Evolutionary conservation across 2,113 vertebrate species (phyloP).

Genomic region (Collichthys lucidus): DNA sequence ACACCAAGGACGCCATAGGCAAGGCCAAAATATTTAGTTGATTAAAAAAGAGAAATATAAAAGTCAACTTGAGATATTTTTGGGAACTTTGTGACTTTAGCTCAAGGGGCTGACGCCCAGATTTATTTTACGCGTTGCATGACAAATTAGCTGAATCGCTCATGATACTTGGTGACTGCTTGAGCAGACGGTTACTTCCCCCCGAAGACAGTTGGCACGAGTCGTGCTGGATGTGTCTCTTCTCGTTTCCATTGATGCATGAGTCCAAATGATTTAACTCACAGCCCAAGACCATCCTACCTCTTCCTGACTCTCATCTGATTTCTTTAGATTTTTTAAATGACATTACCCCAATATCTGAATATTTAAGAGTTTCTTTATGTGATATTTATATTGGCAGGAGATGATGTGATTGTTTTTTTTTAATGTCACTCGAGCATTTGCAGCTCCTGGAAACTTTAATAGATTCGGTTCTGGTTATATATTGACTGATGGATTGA

Average conservation of each 20-base stretch:
- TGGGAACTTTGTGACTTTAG: neutral
- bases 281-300: neutral
- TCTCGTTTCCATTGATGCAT: neutral
- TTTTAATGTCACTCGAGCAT: neutral
- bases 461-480: neutral
- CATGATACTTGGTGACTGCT: neutral
- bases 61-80: neutral
- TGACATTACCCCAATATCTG: neutral
- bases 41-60: neutral
- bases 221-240: neutral
- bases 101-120: neutral
- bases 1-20: too few species aligned
- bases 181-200: neutral
- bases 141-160: neutral
- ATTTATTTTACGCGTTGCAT: neutral
- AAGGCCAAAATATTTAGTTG: neutral
- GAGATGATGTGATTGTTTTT: too few species aligned
- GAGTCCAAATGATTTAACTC: neutral
- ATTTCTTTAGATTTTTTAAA: slow-evolving; percentile 3
- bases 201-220: neutral
- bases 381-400: slow-evolving; percentile 29
- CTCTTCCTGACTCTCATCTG: neutral
- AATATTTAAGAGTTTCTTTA: slow-evolving; percentile 17
- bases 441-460: neutral
- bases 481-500: neutral